phyloP scores from a whole-genome alignment of 2,113 vertebrate species.

The Hippocampus barbouri region DNA sequence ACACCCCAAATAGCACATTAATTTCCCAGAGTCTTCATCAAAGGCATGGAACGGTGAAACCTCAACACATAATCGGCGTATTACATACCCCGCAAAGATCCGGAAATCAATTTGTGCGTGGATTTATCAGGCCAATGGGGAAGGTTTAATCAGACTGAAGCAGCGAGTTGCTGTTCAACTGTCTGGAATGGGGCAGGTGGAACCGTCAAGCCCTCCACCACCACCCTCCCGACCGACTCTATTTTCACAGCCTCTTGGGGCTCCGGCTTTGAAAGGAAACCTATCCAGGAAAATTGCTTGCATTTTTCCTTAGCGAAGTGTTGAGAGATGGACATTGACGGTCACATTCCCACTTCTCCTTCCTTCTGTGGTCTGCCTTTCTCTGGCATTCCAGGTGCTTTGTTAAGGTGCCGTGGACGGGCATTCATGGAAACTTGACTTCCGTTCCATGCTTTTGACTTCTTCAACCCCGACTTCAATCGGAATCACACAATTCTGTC shows the following conservation, averaged over 20 bases:
- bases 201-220: conserved; percentile 32
- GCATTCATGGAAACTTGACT: conserved; percentile 38
- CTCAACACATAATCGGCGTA: conserved; percentile 34
- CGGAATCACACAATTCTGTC: conserved; percentile 4
- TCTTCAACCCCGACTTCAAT: conserved; percentile 24
- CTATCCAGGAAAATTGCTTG: conserved; percentile 65
- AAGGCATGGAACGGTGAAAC: conserved; percentile 26
- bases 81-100: conserved; percentile 30
- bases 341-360: conserved; percentile 16
- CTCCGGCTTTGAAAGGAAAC: conserved; percentile 64
- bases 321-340: conserved; percentile 64
- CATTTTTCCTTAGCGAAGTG: conserved; percentile 56
- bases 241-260: conserved; percentile 62
- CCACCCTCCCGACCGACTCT: conserved; percentile 25
- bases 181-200: conserved; percentile 52
- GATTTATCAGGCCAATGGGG: conserved; percentile 34
- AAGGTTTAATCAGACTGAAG: conserved; percentile 50
- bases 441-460: conserved; percentile 30
- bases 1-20: conserved; percentile 38
- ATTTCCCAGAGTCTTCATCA: conserved; percentile 36
- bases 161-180: conserved; percentile 46
- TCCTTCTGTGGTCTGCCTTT: conserved; percentile 24
- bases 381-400: conserved; percentile 47
- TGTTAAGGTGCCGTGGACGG: conserved; percentile 38
- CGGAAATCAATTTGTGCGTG: conserved; percentile 31